These are phyloP conservation scores for Salmo trutta DNA, from an alignment of 2,797 vertebrate genomes.

Conservation along the genomic window DNA sequence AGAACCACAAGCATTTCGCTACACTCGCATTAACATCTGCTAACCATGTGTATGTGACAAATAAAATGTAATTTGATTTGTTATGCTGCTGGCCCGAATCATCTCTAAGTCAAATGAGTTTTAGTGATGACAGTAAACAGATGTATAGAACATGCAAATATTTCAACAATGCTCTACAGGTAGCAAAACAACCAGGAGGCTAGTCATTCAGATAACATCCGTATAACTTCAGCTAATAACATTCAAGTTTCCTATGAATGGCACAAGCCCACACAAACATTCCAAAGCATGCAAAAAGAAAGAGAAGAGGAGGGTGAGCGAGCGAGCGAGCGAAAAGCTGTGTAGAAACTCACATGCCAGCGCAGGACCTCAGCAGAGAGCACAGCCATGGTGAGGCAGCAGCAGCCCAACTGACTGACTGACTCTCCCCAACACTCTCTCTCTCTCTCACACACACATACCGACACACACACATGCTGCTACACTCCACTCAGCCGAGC, in stretches of 20 bases:
- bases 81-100: too few relatives aligned
- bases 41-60: too few relatives aligned
- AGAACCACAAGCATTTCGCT: too few relatives aligned
- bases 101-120: background rate
- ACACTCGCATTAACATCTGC: too few relatives aligned
- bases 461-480: slow-evolving; percentile 16
- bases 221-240: background rate
- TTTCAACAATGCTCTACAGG: background rate
- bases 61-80: too few relatives aligned
- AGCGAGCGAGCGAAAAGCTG: background rate
- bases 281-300: background rate
- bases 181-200: background rate
- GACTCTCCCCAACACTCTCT: slow-evolving; percentile 25
- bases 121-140: background rate
- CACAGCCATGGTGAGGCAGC: slow-evolving; percentile 78
- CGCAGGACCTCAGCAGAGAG: slow-evolving; percentile 78
- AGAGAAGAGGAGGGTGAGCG: background rate
- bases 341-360: slow-evolving; percentile 79
- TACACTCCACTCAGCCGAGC: slow-evolving; percentile 18
- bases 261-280: background rate
- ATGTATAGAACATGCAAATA: background rate
- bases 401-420: slow-evolving; percentile 62
- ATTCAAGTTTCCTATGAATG: background rate
- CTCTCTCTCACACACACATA: slow-evolving; percentile 35
- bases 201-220: background rate